Evolutionary conservation across 2,113 vertebrate species (phyloP).

Genomic region (Salminus brasiliensis): DNA sequence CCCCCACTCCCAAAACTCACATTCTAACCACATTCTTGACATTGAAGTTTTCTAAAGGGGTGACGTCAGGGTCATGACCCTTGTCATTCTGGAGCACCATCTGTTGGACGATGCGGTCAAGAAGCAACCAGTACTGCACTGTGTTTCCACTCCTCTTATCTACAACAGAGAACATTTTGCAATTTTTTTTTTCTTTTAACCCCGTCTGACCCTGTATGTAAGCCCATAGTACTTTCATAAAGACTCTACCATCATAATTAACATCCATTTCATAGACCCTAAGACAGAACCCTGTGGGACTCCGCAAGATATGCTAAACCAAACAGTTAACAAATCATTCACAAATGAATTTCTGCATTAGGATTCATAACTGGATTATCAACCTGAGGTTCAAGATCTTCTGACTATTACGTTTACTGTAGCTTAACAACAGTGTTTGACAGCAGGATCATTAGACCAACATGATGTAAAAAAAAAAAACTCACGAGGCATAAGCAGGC

Average conservation of each 20-base stretch:
- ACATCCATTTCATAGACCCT: too few species aligned
- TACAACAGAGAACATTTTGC: slow-evolving; percentile 59
- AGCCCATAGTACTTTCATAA: not conserved
- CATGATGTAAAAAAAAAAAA: slow-evolving; percentile 28
- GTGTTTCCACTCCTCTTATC: slow-evolving; percentile 98
- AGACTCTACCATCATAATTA: too few species aligned
- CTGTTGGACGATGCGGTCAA: slow-evolving; percentile 97
- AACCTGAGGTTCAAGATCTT: too few species aligned
- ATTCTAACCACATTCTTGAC: slow-evolving; percentile 98
- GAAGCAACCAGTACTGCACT: slow-evolving; percentile 96
- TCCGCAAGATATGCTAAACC: too few species aligned
- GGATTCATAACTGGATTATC: too few species aligned
- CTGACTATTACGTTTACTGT: too few species aligned
- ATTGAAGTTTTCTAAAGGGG: slow-evolving; percentile 98
- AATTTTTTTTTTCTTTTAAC: not conserved
- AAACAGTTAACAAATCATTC: too few species aligned
- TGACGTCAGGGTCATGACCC: slow-evolving; percentile 94
- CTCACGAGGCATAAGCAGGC: slow-evolving; percentile 99
- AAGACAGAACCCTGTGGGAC: too few species aligned
- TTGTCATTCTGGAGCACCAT: slow-evolving; percentile 98
- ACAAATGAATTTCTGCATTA: too few species aligned
- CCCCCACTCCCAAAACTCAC: slow-evolving; percentile 74
- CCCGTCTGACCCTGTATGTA: not conserved
- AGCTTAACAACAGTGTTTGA: too few species aligned
- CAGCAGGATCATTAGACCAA: not conserved